A percentile compares a stretch with the other conserved stretches of the same genome.
Conservation (phyloP, 2,113 vertebrate genomes). For the Bagarius yarrelli region DNA sequence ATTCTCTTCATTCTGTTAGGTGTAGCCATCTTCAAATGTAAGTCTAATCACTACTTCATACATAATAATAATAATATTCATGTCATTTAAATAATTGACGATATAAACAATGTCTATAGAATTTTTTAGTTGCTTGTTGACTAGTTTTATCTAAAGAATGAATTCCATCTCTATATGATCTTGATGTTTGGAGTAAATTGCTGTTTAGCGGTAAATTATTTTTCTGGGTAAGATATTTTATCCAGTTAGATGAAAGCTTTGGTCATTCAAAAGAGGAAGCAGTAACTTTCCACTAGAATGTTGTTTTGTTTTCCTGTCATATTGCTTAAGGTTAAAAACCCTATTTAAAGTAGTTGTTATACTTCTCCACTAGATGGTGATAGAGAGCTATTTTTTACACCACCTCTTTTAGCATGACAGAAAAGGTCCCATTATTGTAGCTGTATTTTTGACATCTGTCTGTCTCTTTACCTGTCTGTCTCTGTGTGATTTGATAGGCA, state of each 20-base stretch:
- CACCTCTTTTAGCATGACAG: not conserved
- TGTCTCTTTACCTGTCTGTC: slow-evolving; percentile 9
- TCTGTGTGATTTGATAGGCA: slow-evolving; percentile 36
- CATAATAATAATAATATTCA: not conserved
- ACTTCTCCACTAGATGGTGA: slow-evolving; percentile 11
- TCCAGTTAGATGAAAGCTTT: not conserved
- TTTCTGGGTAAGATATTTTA: not conserved
- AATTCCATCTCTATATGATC: too few relatives aligned
- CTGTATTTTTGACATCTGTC: not conserved
- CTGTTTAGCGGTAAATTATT: not conserved
- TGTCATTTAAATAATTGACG: not conserved
- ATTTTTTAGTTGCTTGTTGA: too few relatives aligned
- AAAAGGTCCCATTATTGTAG: not conserved
- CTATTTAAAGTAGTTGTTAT: not conserved
- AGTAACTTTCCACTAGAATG: not conserved
- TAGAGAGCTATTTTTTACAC: not conserved
- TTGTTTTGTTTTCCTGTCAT: not conserved
- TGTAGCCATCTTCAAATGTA: slow-evolving; percentile 29
- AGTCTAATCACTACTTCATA: not conserved
- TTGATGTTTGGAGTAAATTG: not conserved
- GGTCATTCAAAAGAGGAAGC: not conserved
- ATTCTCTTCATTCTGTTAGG: slow-evolving; percentile 18
- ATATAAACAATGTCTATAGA: not conserved
- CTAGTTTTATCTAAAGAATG: too few relatives aligned
- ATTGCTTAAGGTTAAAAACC: not conserved